phyloP scores from a whole-genome alignment of 2,113 vertebrate species.

The Tetrao urogallus region DNA sequence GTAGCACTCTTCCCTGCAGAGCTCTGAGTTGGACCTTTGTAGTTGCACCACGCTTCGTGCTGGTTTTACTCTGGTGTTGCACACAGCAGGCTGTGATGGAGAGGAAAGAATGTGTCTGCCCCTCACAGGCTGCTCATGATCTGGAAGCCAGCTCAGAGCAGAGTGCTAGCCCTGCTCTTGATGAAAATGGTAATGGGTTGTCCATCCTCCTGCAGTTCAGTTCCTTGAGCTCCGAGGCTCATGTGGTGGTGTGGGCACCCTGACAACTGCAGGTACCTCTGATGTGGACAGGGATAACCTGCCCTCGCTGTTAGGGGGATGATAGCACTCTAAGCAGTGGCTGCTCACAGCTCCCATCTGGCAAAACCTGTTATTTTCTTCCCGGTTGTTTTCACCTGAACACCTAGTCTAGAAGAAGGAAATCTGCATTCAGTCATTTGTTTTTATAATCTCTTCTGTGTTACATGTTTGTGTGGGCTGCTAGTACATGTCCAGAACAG shows the following conservation, averaged over 20 bases:
- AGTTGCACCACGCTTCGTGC: not conserved
- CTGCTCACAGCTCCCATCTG: not conserved
- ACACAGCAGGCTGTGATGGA: not conserved
- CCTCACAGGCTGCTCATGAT: not conserved
- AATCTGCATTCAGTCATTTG: not conserved
- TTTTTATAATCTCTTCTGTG: not conserved
- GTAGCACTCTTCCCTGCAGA: accelerated
- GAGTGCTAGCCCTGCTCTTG: not conserved
- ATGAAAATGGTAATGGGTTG: not conserved
- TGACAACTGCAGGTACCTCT: not conserved
- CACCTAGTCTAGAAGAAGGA: not conserved
- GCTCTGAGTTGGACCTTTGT: not conserved
- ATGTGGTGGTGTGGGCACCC: not conserved
- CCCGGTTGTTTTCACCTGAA: not conserved
- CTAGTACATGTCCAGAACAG: not conserved
- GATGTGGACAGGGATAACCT: not conserved
- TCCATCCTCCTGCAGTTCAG: not conserved
- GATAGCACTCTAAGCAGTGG: not conserved
- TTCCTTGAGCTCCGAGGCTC: not conserved
- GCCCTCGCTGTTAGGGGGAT: not conserved
- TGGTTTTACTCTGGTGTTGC: not conserved
- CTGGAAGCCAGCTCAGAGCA: not conserved
- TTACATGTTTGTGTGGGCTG: not conserved
- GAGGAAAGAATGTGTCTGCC: not conserved
- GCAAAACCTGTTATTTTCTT: not conserved